Conservation (phyloP, 2,888 invertebrate genomes). For the Ormyrus labotus region DNA sequence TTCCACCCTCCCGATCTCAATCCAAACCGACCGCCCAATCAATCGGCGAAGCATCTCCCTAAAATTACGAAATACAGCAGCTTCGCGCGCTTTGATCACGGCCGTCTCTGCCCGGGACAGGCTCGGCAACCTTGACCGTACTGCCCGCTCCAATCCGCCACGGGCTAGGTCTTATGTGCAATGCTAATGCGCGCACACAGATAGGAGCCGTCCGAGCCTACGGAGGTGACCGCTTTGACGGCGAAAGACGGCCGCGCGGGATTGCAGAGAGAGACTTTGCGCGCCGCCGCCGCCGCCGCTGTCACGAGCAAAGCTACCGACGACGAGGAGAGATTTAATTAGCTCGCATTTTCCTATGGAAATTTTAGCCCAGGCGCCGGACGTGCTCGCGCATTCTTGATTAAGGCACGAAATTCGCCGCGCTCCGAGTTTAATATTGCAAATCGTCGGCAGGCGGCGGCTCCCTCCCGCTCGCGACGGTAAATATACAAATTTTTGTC, state of each 20-base stretch:
- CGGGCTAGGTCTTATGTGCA: neutral
- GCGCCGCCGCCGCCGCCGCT: neutral
- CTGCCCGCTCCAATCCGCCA: neutral
- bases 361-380: neutral
- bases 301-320: neutral
- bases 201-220: neutral
- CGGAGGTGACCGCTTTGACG: constrained; percentile 6
- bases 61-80: neutral
- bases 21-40: neutral
- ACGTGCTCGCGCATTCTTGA: constrained; percentile 3
- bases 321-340: constrained; percentile 25
- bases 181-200: constrained; percentile 11
- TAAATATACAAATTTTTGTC: neutral
- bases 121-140: constrained; percentile 38
- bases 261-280: neutral
- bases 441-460: neutral
- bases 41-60: too few relatives aligned
- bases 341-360: constrained; percentile 34
- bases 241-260: constrained; percentile 2
- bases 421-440: neutral
- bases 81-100: neutral
- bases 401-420: constrained; percentile 16
- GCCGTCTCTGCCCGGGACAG: neutral
- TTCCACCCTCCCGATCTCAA: neutral
- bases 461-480: neutral